phyloP scores from a whole-genome alignment of 2,797 vertebrate species.

The Myioborus miniatus region DNA sequence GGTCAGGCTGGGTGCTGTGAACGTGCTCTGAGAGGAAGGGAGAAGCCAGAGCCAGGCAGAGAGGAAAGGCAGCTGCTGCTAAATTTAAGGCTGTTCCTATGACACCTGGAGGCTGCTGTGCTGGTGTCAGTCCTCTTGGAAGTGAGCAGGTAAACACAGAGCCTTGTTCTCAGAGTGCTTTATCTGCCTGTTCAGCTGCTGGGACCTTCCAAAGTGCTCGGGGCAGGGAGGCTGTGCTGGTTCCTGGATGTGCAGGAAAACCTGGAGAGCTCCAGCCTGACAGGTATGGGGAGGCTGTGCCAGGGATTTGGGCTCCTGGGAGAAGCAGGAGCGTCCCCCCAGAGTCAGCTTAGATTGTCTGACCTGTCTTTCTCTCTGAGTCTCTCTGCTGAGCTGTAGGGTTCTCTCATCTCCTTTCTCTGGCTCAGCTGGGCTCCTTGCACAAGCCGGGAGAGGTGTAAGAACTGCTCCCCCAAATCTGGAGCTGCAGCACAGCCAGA shows the following conservation, averaged over 20 bases:
- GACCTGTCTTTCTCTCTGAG: background rate
- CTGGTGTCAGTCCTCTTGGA: conserved; percentile 18
- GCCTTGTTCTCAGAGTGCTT: background rate
- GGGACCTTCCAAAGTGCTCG: background rate
- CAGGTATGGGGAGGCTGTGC: background rate
- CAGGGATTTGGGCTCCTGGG: background rate
- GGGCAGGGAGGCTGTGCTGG: background rate
- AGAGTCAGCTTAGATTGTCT: background rate
- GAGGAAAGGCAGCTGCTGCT: conserved; percentile 23
- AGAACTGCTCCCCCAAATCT: background rate
- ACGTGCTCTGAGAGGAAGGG: background rate
- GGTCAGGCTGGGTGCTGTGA: conserved; percentile 17
- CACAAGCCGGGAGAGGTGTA: background rate
- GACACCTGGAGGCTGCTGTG: conserved; percentile 25
- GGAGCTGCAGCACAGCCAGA: background rate
- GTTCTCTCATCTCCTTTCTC: background rate
- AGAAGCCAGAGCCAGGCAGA: background rate
- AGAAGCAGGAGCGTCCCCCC: background rate
- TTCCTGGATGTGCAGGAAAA: background rate
- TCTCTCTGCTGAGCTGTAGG: background rate
- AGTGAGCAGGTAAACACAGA: conserved; percentile 15
- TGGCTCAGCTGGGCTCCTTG: background rate
- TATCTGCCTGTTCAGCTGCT: background rate
- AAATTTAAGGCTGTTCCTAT: conserved; percentile 25
- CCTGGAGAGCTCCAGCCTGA: background rate